phyloP scores from a whole-genome alignment of 2,888 invertebrate genomes.

The Drosophila pegasa region DNA sequence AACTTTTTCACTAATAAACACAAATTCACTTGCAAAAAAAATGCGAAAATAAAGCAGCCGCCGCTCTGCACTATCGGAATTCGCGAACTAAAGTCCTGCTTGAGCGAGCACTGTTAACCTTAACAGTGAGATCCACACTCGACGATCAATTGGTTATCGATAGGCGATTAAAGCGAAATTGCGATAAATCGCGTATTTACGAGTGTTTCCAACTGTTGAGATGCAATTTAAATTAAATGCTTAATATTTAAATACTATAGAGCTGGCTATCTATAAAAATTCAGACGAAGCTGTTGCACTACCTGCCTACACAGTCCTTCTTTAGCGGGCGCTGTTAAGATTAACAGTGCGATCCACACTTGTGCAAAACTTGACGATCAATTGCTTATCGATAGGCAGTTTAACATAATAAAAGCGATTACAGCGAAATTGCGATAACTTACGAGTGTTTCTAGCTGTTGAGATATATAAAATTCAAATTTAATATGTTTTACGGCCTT shows the following conservation, averaged over 20 bases:
- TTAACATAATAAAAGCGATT: not conserved
- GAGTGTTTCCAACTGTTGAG: slow-evolving; percentile 3
- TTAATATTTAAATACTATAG: too few relatives aligned
- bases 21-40: not conserved
- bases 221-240: slow-evolving; percentile 42
- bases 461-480: slow-evolving; percentile 37
- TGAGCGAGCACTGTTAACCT: not conserved
- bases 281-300: too few relatives aligned
- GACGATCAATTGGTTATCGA: not conserved
- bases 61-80: not conserved
- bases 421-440: slow-evolving; percentile 1
- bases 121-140: not conserved
- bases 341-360: not conserved
- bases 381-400: not conserved
- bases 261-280: too few relatives aligned
- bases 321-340: not conserved
- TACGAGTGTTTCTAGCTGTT: slow-evolving; percentile 1
- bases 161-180: not conserved
- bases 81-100: not conserved
- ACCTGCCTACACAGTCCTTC: not conserved
- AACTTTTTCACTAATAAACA: not conserved
- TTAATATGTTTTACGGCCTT: slow-evolving; percentile 35
- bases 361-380: not conserved
- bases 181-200: slow-evolving; percentile 4
- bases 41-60: not conserved